Evolutionary conservation across 2,113 vertebrate species (phyloP).

Genomic region (Paraplagusia blochii): DNA sequence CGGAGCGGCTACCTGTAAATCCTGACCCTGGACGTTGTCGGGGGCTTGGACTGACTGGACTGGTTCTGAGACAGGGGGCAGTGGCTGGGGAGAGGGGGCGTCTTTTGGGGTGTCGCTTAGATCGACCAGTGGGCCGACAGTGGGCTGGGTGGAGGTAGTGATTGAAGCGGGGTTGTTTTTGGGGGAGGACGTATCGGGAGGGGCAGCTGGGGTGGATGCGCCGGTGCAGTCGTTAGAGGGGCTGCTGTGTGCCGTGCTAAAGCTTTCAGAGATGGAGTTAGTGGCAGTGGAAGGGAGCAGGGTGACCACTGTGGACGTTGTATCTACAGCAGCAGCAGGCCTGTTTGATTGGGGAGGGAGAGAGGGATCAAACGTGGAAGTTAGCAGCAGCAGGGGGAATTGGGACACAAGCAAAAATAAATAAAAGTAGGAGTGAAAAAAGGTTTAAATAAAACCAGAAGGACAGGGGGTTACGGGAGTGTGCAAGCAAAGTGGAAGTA

Average conservation of each 20-base stretch:
- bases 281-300: constrained; percentile 89
- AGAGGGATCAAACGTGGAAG: constrained; percentile 5
- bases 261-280: constrained; percentile 91
- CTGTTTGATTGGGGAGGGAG: constrained; percentile 68
- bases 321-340: constrained; percentile 82
- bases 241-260: constrained; percentile 90
- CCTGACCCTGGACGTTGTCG: constrained; percentile 79
- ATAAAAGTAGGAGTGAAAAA: constrained; percentile 11
- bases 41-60: constrained; percentile 76
- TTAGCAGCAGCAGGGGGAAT: constrained; percentile 11
- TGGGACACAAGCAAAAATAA: constrained; percentile 14
- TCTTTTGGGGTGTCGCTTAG: constrained; percentile 87
- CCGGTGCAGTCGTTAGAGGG: constrained; percentile 90
- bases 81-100: constrained; percentile 51
- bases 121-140: constrained; percentile 89
- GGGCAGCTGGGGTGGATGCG: constrained; percentile 76
- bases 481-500: constrained; percentile 38
- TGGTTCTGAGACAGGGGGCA: constrained; percentile 58
- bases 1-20: constrained; percentile 91
- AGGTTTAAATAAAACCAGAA: constrained; percentile 3
- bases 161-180: constrained; percentile 43
- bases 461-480: constrained; percentile 15
- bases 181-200: constrained; percentile 60
- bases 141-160: constrained; percentile 56
- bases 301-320: constrained; percentile 85